Evolutionary conservation across 1,140 invertebrate genomes (phyloP), one percentile per base, ranked within the genome.

Genomic region (Cylas formicarius): DNA sequence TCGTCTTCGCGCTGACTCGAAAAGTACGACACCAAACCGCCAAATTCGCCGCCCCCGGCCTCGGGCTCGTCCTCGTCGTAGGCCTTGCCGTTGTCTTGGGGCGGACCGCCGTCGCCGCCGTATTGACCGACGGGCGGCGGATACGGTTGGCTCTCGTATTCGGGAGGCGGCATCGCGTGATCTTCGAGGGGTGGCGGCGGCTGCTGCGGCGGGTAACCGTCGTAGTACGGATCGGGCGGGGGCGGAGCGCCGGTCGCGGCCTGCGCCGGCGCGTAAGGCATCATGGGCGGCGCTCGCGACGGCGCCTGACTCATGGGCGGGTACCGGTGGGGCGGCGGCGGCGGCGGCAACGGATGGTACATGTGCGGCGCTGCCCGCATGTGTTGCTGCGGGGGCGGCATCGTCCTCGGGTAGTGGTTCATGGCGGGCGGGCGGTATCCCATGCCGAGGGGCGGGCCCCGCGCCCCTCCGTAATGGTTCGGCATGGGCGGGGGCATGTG

Each of bases 21-120:
- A 67, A 88, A 88, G 66, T 89, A 89, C 44, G 84, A 87, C n/a
- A 87, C 84, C 43, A 88, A 70, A 10, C 84, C 84, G n/a, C 83
- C 82, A 65, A 86, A 87, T 57, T 84, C 84, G 20, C 82, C 74
- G 31, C 74, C 72, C n/a, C n/a, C n/a, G n/a, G n/a, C n/a, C n/a
- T n/a, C n/a, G 28, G 76, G 75, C 50, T 78, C 74, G 37, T 77
- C 76, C 42, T 69, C 70, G 35, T 67, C 67, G 13, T 65, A 68
- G 16, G 67, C 58, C 44, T 67, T 67, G 34, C 53, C 57, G 52
- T 46, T 3, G 60, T 41, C 14, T 63, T 60, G 3, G 62, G 46
- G 13, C 63, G 59, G 1, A 47, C 14, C 8, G 47, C 29, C 10
- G 34, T 19, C 9, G 18, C 27, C 6, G 20, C n/a, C 8, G 17